phyloP scores from a whole-genome alignment of 2,888 invertebrate species.

The Macaria notata region DNA sequence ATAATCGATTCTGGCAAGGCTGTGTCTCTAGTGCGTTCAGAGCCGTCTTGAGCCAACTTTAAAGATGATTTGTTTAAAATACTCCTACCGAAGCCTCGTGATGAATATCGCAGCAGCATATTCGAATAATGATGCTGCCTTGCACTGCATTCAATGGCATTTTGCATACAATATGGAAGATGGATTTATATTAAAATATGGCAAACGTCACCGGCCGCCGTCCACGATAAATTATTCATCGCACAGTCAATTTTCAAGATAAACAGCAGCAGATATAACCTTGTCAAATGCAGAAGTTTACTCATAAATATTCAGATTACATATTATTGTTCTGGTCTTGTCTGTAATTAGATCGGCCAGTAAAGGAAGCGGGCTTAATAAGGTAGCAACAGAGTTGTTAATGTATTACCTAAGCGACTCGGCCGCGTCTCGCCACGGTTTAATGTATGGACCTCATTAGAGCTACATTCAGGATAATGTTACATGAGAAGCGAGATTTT shows the following conservation, averaged over 20 bases:
- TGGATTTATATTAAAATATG: slow-evolving; percentile 82
- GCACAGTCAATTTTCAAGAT: slow-evolving; percentile 79
- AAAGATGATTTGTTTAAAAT: slow-evolving; percentile 82
- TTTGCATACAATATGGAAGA: slow-evolving; percentile 82
- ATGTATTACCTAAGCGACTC: slow-evolving; percentile 61
- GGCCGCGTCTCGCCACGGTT: slow-evolving; percentile 44
- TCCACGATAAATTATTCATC: slow-evolving; percentile 80
- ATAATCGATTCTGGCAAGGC: slow-evolving; percentile 23
- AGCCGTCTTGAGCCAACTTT: slow-evolving; percentile 47
- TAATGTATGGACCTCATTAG: slow-evolving; percentile 58
- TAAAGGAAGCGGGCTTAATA: slow-evolving; percentile 70
- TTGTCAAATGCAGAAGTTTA: slow-evolving; percentile 72
- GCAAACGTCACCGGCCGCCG: slow-evolving; percentile 77
- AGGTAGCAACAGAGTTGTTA: slow-evolving; percentile 69
- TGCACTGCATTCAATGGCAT: slow-evolving; percentile 80
- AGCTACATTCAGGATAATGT: slow-evolving; percentile 41
- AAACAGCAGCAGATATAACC: slow-evolving; percentile 58
- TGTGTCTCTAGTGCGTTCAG: slow-evolving; percentile 14
- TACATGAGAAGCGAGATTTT: slow-evolving; percentile 19
- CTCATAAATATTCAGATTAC: slow-evolving; percentile 79
- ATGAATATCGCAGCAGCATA: slow-evolving; percentile 78
- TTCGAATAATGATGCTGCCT: slow-evolving; percentile 80
- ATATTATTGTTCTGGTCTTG: slow-evolving; percentile 77
- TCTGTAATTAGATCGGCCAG: slow-evolving; percentile 80
- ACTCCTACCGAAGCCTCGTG: slow-evolving; percentile 65